phyloP scores from a whole-genome alignment of 2,797 vertebrate genomes.

The Simalia tracyae region DNA sequence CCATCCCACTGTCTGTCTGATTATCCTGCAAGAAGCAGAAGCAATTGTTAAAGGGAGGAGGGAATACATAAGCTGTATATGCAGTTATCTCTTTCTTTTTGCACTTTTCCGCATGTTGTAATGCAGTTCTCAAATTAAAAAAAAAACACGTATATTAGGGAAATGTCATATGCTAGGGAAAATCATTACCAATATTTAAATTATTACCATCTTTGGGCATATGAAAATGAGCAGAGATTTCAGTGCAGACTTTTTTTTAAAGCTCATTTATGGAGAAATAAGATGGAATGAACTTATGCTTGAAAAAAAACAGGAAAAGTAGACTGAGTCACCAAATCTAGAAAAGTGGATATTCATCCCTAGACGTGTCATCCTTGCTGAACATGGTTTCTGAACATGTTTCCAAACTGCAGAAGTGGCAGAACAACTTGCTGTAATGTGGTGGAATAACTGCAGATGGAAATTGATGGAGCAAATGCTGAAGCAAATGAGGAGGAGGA shows the following conservation, averaged over 20 bases:
- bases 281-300: background rate
- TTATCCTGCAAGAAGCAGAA: slow-evolving; percentile 85
- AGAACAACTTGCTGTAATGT: background rate
- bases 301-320: background rate
- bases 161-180: background rate
- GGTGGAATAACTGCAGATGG: background rate
- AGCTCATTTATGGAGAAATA: background rate
- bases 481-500: background rate
- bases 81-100: background rate
- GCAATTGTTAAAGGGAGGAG: slow-evolving; percentile 43
- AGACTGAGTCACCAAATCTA: background rate
- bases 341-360: background rate
- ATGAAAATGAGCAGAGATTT: background rate
- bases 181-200: background rate
- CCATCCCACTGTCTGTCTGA: slow-evolving; percentile 99
- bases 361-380: slow-evolving; percentile 47
- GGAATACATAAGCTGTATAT: background rate
- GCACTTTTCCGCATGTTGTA: background rate
- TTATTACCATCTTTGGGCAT: background rate
- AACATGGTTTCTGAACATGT: background rate
- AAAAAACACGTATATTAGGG: background rate
- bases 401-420: slow-evolving; percentile 3
- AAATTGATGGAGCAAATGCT: background rate
- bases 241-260: background rate
- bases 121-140: background rate